Conservation (phyloP, 2,797 vertebrate species). For the Melanotaenia boesemani region DNA sequence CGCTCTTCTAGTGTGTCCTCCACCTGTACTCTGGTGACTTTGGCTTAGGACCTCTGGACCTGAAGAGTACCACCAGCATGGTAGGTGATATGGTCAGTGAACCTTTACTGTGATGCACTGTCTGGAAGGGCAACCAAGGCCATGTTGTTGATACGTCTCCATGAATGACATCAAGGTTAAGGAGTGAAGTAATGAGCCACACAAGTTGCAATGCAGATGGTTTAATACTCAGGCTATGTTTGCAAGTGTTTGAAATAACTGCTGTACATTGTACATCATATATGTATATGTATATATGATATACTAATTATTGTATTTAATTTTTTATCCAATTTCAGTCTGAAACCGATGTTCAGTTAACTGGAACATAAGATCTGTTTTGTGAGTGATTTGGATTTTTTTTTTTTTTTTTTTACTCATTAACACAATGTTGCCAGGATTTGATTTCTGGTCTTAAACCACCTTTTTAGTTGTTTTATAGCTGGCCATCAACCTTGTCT, state of each 20-base stretch:
- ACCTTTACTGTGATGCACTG: conserved; percentile 8
- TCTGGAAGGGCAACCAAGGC: not conserved
- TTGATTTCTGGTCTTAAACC: conserved; percentile 68
- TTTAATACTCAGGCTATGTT: conserved; percentile 29
- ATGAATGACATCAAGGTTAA: conserved; percentile 9
- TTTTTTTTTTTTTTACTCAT: conserved; percentile 66
- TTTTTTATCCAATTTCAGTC: conserved; percentile 42
- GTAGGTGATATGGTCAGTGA: conserved; percentile 7
- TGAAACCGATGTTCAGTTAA: conserved; percentile 41
- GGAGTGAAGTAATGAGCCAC: not conserved
- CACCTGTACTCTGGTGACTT: conserved; percentile 79
- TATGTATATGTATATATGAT: conserved; percentile 10
- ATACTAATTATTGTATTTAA: conserved; percentile 29
- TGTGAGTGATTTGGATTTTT: conserved; percentile 48
- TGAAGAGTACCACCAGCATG: conserved; percentile 24
- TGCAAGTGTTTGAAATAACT: conserved; percentile 34
- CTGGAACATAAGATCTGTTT: conserved; percentile 37
- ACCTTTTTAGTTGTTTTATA: conserved; percentile 77
- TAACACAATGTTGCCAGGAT: conserved; percentile 35
- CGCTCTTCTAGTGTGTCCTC: conserved; percentile 86
- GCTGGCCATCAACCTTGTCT: conserved; percentile 29
- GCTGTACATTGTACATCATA: conserved; percentile 34
- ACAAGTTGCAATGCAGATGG: conserved; percentile 19
- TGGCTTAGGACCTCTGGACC: conserved; percentile 54
- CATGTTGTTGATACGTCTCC: conserved; percentile 7